A percentile compares a stretch with the other conserved stretches of the same genome.
These are phyloP conservation scores for Romanomermis culicivorax DNA, from an alignment of 2,888 invertebrate species.

Conservation along the genomic window DNA sequence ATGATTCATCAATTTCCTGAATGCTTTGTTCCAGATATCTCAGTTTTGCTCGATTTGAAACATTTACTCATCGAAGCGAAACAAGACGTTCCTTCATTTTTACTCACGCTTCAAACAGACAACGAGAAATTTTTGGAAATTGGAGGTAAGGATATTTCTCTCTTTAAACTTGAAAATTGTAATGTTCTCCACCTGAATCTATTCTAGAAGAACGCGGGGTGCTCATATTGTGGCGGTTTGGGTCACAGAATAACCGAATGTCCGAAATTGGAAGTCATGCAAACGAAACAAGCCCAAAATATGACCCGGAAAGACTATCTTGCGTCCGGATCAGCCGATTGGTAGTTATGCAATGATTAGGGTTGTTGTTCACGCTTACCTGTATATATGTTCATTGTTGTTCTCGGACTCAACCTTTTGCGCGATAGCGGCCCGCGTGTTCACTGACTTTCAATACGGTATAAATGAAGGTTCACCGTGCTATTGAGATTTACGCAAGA, in stretches of 20 bases:
- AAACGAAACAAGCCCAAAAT: conserved; percentile 48
- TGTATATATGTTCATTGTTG: too few relatives aligned
- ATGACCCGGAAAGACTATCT: conserved; percentile 11
- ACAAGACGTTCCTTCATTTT: conserved; percentile 75
- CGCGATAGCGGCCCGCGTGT: too few relatives aligned
- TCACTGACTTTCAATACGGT: too few relatives aligned
- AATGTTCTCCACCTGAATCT: too few relatives aligned
- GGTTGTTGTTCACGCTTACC: too few relatives aligned
- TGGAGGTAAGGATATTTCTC: conserved; percentile 38
- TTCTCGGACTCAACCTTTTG: too few relatives aligned
- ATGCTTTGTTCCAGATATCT: conserved; percentile 49
- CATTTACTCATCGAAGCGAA: conserved; percentile 82
- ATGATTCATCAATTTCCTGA: too few relatives aligned
- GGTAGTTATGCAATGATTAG: too few relatives aligned
- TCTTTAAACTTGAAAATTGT: too few relatives aligned
- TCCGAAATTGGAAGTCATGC: conserved; percentile 89
- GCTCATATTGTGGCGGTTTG: conserved; percentile 92
- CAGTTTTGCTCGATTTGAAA: conserved; percentile 75
- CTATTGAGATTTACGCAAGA: too few relatives aligned
- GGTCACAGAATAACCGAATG: conserved; percentile 98
- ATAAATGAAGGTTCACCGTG: too few relatives aligned
- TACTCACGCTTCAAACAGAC: conserved; percentile 67
- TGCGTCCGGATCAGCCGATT: conserved; percentile 10
- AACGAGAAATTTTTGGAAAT: conserved; percentile 64
- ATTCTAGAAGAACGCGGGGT: conserved; percentile 43